phyloP scores from a whole-genome alignment of 2,113 vertebrate species.

The Aphyosemion australe region DNA sequence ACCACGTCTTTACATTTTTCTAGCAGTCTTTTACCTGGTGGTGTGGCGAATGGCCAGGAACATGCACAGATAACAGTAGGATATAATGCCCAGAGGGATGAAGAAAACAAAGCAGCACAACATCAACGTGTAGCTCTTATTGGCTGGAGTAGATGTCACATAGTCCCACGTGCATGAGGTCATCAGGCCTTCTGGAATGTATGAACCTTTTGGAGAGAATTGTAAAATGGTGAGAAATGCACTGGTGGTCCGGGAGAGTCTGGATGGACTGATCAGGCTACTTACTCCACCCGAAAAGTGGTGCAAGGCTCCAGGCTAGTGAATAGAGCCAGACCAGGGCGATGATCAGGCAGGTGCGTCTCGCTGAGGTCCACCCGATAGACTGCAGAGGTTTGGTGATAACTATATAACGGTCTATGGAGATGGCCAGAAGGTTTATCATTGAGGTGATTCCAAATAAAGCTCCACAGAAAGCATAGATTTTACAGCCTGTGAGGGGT shows the following conservation, averaged over 20 bases:
- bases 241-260: background rate
- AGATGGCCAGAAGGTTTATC: conserved; percentile 91
- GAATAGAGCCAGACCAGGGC: conserved; percentile 89
- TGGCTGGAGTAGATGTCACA: conserved; percentile 85
- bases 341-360: conserved; percentile 82
- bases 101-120: conserved; percentile 95
- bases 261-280: background rate
- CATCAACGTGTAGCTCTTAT: conserved; percentile 91
- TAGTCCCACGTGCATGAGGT: conserved; percentile 97
- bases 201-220: conserved; percentile 80
- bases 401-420: conserved; percentile 91
- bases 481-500: conserved; percentile 85
- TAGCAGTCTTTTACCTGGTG: conserved; percentile 76
- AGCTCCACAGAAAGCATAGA: conserved; percentile 94
- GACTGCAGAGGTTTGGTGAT: conserved; percentile 91
- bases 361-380: conserved; percentile 83
- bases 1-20: no score
- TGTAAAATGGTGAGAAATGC: background rate
- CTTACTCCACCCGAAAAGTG: conserved; percentile 97
- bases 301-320: conserved; percentile 91
- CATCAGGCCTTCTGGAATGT: conserved; percentile 91
- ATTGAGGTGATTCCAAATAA: conserved; percentile 94
- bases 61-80: conserved; percentile 92
- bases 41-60: conserved; percentile 87
- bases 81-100: conserved; percentile 87